These are phyloP conservation scores for Cotesia congregata DNA, from an alignment of 2,888 invertebrate species.

Conservation along the genomic window DNA sequence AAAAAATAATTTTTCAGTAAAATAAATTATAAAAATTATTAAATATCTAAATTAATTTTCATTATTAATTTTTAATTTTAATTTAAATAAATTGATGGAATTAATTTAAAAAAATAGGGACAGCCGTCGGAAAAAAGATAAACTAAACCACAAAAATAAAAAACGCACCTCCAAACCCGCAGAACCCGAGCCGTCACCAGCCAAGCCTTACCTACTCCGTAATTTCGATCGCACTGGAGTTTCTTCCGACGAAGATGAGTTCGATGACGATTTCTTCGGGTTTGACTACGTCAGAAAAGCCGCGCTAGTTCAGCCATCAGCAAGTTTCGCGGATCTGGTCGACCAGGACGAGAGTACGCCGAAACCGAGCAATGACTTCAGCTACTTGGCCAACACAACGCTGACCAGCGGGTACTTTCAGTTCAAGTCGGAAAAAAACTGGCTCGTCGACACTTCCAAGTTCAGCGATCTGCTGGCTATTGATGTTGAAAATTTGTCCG, in stretches of 20 bases:
- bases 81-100: too few relatives aligned
- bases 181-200: neutral
- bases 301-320: neutral
- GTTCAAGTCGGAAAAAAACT: constrained; percentile 70
- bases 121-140: neutral
- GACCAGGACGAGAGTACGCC: neutral
- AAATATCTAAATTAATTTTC: too few relatives aligned
- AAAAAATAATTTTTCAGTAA: too few relatives aligned
- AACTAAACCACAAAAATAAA: neutral
- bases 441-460: constrained; percentile 66
- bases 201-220: neutral
- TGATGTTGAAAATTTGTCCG: constrained; percentile 67
- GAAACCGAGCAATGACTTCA: constrained; percentile 64
- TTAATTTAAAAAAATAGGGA: neutral
- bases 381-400: constrained; percentile 65
- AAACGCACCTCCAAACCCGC: neutral
- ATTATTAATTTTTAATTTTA: neutral
- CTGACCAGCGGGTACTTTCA: constrained; percentile 66
- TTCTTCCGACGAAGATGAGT: neutral
- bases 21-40: too few relatives aligned
- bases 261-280: neutral
- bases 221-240: neutral
- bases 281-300: neutral
- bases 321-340: neutral
- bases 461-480: constrained; percentile 69